These are phyloP conservation scores for Drosophila tsacasi DNA, from an alignment of 1,140 invertebrate species.

Conservation along the genomic window DNA sequence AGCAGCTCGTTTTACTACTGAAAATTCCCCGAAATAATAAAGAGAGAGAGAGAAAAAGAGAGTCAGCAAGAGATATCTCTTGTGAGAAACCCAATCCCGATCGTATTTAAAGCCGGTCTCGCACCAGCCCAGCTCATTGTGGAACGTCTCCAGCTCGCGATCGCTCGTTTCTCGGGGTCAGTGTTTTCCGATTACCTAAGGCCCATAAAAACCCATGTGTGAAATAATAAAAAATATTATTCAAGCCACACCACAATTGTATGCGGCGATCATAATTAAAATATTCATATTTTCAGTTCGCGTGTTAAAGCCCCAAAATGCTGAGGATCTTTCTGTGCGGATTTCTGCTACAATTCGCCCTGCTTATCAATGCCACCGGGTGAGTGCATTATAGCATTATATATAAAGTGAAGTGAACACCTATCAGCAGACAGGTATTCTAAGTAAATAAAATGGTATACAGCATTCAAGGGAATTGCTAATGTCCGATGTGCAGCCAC, in stretches of 20 bases:
- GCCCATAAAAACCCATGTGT: slow-evolving; percentile 19
- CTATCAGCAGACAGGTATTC: slow-evolving; percentile 8
- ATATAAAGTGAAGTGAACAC: neutral
- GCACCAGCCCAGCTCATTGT: slow-evolving; percentile 55
- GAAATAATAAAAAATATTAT: slow-evolving; percentile 13
- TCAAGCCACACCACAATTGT: slow-evolving; percentile 4
- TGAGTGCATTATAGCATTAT: slow-evolving; percentile 26
- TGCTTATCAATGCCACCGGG: slow-evolving; percentile 60
- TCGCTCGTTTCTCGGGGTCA: slow-evolving; percentile 13
- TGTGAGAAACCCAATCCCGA: slow-evolving; percentile 1
- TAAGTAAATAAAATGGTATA: neutral
- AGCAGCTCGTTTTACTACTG: slow-evolving; percentile 12
- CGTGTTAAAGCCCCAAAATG: slow-evolving; percentile 47
- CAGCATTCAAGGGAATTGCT: neutral
- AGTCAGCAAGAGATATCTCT: neutral
- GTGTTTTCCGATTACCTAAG: slow-evolving; percentile 12
- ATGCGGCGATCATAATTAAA: neutral
- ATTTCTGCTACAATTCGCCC: slow-evolving; percentile 56
- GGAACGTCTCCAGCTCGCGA: slow-evolving; percentile 20
- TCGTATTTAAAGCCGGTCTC: slow-evolving; percentile 56
- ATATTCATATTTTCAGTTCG: slow-evolving; percentile 13
- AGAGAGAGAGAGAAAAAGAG: neutral
- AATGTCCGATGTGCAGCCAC: slow-evolving; percentile 3
- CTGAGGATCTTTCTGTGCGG: slow-evolving; percentile 39
- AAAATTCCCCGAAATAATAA: slow-evolving; percentile 48